Conservation (phyloP, 2,113 vertebrate species). For the Colius striatus region DNA sequence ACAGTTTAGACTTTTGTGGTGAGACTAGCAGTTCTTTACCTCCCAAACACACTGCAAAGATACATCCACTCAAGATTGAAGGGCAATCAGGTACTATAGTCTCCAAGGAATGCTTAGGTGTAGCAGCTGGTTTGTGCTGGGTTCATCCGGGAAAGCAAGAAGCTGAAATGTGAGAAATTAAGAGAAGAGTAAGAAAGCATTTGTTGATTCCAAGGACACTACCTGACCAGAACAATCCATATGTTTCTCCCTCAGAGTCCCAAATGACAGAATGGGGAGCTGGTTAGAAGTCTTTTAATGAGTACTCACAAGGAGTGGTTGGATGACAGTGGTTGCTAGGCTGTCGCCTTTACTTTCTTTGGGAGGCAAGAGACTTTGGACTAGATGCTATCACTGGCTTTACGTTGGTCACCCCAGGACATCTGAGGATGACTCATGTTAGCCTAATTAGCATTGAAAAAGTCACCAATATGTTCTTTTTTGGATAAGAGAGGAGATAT, state of each 20-base stretch:
- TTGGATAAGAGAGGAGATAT: background rate
- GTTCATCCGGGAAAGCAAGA: background rate
- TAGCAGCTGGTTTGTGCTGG: background rate
- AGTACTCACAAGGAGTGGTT: background rate
- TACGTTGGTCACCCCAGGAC: background rate
- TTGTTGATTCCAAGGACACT: background rate
- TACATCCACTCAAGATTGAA: background rate
- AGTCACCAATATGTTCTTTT: background rate
- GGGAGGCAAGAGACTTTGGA: background rate
- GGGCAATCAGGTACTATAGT: background rate
- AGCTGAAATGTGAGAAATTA: background rate
- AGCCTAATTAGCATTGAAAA: background rate
- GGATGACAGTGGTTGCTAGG: background rate
- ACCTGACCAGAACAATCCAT: background rate
- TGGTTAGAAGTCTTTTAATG: background rate
- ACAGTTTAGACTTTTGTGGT: rapidly evolving
- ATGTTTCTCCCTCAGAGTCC: background rate
- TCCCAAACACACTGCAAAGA: background rate
- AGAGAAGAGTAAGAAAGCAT: background rate
- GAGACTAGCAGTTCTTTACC: background rate
- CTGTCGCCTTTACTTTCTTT: background rate
- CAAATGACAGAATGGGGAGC: background rate
- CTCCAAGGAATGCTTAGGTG: background rate
- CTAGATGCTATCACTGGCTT: background rate
- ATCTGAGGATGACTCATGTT: background rate